Conservation (phyloP, 2,113 vertebrate genomes). For the Mormyrus iriodes region DNA sequence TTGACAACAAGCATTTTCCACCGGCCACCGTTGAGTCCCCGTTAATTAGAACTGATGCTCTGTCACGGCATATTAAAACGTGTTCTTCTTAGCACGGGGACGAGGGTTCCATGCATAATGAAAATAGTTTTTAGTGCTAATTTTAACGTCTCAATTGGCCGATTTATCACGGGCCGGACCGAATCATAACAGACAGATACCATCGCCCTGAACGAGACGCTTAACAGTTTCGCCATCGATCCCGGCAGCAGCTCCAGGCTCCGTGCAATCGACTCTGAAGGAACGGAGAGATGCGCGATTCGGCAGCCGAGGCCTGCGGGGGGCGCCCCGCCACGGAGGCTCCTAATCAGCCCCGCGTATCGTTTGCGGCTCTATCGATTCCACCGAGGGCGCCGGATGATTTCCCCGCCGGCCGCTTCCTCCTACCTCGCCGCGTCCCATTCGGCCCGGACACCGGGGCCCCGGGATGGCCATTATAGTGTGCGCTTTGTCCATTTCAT, state of each 20-base stretch:
- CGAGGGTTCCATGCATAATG: not conserved
- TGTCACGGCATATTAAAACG: not conserved
- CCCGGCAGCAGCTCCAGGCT: not conserved
- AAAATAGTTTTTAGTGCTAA: slow-evolving; percentile 3
- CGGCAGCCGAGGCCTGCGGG: not conserved
- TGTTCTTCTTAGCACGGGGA: not conserved
- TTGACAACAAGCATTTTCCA: not conserved
- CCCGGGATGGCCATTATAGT: not conserved
- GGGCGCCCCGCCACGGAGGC: not conserved
- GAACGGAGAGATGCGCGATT: not conserved
- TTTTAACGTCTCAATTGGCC: not conserved
- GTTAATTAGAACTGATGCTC: not conserved
- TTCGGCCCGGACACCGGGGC: not conserved
- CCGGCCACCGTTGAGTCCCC: not conserved
- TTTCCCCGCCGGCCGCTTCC: slow-evolving; percentile 8
- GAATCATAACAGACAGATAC: not conserved
- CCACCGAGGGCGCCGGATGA: slow-evolving; percentile 39
- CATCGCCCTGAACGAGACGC: not conserved
- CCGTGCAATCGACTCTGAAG: not conserved
- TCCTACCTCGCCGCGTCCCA: not conserved
- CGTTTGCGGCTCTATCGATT: slow-evolving; percentile 50
- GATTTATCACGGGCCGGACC: not conserved
- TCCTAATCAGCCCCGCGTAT: slow-evolving; percentile 36
- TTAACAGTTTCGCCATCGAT: not conserved
- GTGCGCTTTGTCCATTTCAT: not conserved